Conservation (phyloP, 2,888 invertebrate species). For the Caenorhabditis drosophilae region DNA sequence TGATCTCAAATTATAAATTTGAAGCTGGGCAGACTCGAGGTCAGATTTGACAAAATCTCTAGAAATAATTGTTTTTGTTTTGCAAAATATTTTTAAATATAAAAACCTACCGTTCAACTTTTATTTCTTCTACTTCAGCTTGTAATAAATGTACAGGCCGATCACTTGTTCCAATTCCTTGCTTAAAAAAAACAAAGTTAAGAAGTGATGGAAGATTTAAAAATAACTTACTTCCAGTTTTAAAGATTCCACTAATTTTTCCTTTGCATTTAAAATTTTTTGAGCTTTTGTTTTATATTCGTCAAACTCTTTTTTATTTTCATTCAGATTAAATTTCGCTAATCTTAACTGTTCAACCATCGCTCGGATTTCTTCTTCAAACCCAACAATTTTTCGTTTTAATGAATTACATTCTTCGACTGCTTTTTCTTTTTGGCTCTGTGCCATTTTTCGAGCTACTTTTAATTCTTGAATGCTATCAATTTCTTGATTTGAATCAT, state of each 20-base stretch:
- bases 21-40: constrained; percentile 72
- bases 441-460: constrained; percentile 42
- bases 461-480: constrained; percentile 45
- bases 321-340: constrained; percentile 70
- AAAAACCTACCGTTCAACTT: no score
- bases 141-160: constrained; percentile 39
- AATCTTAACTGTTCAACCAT: constrained; percentile 54
- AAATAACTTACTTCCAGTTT: constrained; percentile 48
- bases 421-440: constrained; percentile 42
- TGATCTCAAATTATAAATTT: constrained; percentile 61
- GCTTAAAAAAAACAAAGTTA: constrained; percentile 10
- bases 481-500: constrained; percentile 7
- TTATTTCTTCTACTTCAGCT: constrained; percentile 75
- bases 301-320: constrained; percentile 75
- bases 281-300: constrained; percentile 83
- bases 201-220: neutral
- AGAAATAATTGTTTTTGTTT: no score
- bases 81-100: no score
- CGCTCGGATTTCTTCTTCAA: constrained; percentile 51
- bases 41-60: constrained; percentile 75
- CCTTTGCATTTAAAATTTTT: constrained; percentile 79
- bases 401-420: constrained; percentile 41
- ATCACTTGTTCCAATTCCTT: constrained; percentile 40
- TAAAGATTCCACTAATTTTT: constrained; percentile 77
- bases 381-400: constrained; percentile 31